Conservation (phyloP, 2,888 invertebrate genomes). For the Protodeltote pygarga region DNA sequence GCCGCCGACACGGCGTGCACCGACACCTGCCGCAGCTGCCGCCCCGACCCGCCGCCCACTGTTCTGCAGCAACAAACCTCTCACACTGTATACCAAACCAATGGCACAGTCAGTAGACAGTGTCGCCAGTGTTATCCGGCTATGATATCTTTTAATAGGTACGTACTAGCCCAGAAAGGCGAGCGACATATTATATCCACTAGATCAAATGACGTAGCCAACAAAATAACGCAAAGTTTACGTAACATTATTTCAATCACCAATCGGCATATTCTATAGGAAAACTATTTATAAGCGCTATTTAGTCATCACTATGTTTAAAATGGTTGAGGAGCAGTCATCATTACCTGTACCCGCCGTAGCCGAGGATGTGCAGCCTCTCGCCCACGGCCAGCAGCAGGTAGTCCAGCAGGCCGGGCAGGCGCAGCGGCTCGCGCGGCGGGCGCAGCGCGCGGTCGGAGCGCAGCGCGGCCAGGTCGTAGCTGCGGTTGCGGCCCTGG, state of each 20-base stretch:
- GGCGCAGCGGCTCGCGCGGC: conserved; percentile 22
- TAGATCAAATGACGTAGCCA: too few relatives aligned
- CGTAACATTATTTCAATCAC: too few relatives aligned
- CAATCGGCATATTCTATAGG: too few relatives aligned
- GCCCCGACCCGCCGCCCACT: conserved; percentile 47
- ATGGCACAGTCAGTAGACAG: too few relatives aligned
- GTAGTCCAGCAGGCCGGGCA: conserved; percentile 62
- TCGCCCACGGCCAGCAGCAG: conserved; percentile 69
- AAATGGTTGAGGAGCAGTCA: background rate
- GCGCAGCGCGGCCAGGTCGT: conserved; percentile 67
- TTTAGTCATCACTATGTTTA: background rate
- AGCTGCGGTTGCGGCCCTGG: conserved; percentile 55
- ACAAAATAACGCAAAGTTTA: too few relatives aligned
- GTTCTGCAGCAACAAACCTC: conserved; percentile 3
- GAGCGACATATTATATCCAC: too few relatives aligned
- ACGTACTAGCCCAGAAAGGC: too few relatives aligned
- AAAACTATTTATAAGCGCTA: too few relatives aligned
- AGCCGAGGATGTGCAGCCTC: conserved; percentile 65
- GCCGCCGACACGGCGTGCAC: conserved; percentile 41
- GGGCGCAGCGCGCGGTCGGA: conserved; percentile 53
- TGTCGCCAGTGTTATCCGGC: background rate
- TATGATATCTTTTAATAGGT: too few relatives aligned
- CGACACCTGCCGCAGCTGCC: conserved; percentile 50
- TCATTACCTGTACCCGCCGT: conserved; percentile 68
- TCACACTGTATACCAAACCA: background rate